A percentile compares a stretch with the other conserved stretches of the same genome.
These are phyloP conservation scores for Brachionus rotundiformis DNA, from an alignment of 1,140 invertebrate genomes.

Conservation along the genomic window DNA sequence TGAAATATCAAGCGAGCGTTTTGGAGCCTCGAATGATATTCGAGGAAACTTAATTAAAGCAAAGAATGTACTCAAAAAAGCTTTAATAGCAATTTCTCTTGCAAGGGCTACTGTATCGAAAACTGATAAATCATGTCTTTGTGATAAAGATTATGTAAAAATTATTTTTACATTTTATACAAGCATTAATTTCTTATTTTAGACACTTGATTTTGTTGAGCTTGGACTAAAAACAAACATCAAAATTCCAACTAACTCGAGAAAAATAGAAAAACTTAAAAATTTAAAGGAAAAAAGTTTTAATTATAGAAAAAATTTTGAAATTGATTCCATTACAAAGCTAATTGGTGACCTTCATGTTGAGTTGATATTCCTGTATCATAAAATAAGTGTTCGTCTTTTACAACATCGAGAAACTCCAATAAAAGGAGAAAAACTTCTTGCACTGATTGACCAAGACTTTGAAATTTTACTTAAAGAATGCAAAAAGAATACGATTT, in stretches of 20 bases:
- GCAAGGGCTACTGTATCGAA: slow-evolving; percentile 18
- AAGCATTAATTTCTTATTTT: background rate
- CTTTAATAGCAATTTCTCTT: background rate
- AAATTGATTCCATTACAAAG: slow-evolving; percentile 54
- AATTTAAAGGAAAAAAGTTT: slow-evolving; percentile 48
- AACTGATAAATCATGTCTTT: slow-evolving; percentile 11
- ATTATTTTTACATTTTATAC: background rate
- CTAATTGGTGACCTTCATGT: slow-evolving; percentile 58
- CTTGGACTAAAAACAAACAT: background rate
- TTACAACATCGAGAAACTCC: slow-evolving; percentile 31
- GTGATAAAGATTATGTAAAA: slow-evolving; percentile 44
- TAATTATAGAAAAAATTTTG: slow-evolving; percentile 53
- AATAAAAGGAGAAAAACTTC: background rate
- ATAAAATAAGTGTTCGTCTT: slow-evolving; percentile 61
- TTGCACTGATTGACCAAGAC: background rate
- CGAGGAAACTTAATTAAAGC: slow-evolving; percentile 41
- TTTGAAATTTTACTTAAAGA: slow-evolving; percentile 22
- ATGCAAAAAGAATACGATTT: slow-evolving; percentile 22
- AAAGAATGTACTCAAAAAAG: background rate
- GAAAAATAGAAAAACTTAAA: slow-evolving; percentile 52
- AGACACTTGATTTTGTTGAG: slow-evolving; percentile 24
- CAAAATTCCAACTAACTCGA: slow-evolving; percentile 17
- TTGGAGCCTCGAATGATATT: slow-evolving; percentile 18
- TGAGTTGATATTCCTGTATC: slow-evolving; percentile 62
- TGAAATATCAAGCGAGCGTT: slow-evolving; percentile 13